phyloP scores from a whole-genome alignment of 2,797 vertebrate species.

The Takifugu rubripes region DNA sequence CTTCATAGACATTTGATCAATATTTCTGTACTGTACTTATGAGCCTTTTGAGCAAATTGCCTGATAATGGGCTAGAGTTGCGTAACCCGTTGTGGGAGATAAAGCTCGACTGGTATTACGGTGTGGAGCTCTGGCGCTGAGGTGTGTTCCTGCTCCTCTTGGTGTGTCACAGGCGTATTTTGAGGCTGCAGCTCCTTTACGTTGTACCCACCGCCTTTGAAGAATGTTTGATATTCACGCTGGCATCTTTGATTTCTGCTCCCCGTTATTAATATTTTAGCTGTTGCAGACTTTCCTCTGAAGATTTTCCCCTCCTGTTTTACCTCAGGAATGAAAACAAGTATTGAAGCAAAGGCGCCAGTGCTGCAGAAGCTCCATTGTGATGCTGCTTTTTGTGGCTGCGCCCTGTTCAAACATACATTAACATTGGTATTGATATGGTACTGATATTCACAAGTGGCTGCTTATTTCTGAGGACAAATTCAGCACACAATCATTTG shows the following conservation, averaged over 20 bases:
- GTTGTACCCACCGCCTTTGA: constrained; percentile 21
- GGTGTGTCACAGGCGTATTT: constrained; percentile 1
- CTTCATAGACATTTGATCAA: too few species aligned
- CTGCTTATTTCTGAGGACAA: too few species aligned
- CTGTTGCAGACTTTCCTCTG: constrained; percentile 9
- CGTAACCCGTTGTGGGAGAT: too few species aligned
- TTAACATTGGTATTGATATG: too few species aligned
- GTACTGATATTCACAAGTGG: too few species aligned
- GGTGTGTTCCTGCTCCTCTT: neutral
- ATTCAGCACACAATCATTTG: too few species aligned
- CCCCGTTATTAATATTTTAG: constrained; percentile 36
- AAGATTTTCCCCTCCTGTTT: constrained; percentile 18
- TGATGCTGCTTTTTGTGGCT: neutral
- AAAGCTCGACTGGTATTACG: too few species aligned
- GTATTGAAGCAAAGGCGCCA: neutral
- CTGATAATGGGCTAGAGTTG: too few species aligned
- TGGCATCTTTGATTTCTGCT: constrained; percentile 13
- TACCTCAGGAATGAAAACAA: constrained; percentile 4
- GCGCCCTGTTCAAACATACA: neutral
- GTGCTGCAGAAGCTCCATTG: neutral
- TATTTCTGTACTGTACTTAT: too few species aligned
- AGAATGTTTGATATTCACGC: constrained; percentile 23
- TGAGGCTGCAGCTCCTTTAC: neutral
- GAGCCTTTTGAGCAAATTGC: too few species aligned
- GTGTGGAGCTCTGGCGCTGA: neutral